phyloP scores from a whole-genome alignment of 2,888 invertebrate genomes.

The Hemithea aestivaria region DNA sequence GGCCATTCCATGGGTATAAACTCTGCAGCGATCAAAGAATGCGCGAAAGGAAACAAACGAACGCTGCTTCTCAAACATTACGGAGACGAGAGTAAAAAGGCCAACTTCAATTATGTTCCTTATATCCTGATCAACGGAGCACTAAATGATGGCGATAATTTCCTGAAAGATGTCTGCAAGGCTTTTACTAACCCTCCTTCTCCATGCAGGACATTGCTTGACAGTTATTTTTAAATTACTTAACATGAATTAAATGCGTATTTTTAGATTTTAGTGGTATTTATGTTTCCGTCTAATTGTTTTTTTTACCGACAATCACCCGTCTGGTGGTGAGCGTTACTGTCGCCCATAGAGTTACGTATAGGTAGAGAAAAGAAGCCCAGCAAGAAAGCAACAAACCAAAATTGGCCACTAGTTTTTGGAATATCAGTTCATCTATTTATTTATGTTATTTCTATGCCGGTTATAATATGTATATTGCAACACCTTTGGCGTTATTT shows the following conservation, averaged over 20 bases:
- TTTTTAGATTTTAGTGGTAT: too few species aligned
- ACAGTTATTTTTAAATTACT: background rate
- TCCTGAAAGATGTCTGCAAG: slow-evolving; percentile 41
- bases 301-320: too few species aligned
- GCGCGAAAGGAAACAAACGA: slow-evolving; percentile 43
- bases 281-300: too few species aligned
- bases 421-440: too few species aligned
- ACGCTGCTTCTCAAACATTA: slow-evolving; percentile 36
- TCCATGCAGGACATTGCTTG: slow-evolving; percentile 24
- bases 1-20: slow-evolving; percentile 34
- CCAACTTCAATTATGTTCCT: slow-evolving; percentile 35
- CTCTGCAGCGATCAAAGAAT: slow-evolving; percentile 38
- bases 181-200: slow-evolving; percentile 40
- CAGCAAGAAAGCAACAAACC: too few species aligned
- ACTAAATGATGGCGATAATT: slow-evolving; percentile 24
- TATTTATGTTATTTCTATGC: too few species aligned
- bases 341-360: too few species aligned
- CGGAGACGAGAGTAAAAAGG: slow-evolving; percentile 39
- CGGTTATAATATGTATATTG: too few species aligned
- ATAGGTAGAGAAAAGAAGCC: too few species aligned
- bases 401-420: too few species aligned
- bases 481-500: too few species aligned
- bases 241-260: background rate
- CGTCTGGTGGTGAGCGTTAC: too few species aligned
- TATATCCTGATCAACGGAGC: slow-evolving; percentile 44